Conservation (phyloP, 2,797 vertebrate genomes). For the Eulemur coronatus region DNA sequence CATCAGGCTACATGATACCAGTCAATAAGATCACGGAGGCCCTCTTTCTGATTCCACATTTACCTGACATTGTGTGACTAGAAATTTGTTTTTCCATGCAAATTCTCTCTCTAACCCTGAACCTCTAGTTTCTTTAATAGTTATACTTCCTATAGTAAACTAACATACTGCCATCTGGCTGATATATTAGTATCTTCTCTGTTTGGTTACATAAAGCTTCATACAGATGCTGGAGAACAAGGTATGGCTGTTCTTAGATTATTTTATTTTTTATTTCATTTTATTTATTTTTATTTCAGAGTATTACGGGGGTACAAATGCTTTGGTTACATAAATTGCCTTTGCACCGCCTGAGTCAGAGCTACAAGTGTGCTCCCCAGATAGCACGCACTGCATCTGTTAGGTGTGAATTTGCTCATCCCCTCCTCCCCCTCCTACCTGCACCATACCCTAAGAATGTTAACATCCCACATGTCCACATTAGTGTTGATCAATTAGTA, state of each 20-base stretch:
- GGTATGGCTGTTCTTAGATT: background rate
- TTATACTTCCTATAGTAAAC: background rate
- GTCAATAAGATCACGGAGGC: background rate
- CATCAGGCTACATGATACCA: background rate
- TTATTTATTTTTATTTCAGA: too few relatives aligned
- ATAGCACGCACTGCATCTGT: too few relatives aligned
- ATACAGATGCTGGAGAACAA: background rate
- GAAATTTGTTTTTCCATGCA: background rate
- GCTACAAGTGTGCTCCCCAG: too few relatives aligned
- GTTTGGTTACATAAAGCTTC: background rate
- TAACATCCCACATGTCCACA: too few relatives aligned
- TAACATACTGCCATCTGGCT: background rate
- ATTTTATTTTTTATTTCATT: too few relatives aligned
- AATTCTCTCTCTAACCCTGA: background rate
- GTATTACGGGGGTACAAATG: too few relatives aligned
- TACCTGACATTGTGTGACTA: background rate
- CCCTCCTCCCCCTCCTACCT: too few relatives aligned
- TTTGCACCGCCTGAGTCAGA: too few relatives aligned
- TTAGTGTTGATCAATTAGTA: too few relatives aligned
- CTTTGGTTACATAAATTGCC: too few relatives aligned
- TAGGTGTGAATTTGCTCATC: too few relatives aligned
- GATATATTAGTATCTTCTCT: background rate
- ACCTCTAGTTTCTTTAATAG: background rate
- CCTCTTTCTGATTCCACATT: background rate
- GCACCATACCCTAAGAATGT: too few relatives aligned